Evolutionary conservation across 2,797 vertebrate genomes (phyloP).

Genomic region (Siniperca undulata): DNA sequence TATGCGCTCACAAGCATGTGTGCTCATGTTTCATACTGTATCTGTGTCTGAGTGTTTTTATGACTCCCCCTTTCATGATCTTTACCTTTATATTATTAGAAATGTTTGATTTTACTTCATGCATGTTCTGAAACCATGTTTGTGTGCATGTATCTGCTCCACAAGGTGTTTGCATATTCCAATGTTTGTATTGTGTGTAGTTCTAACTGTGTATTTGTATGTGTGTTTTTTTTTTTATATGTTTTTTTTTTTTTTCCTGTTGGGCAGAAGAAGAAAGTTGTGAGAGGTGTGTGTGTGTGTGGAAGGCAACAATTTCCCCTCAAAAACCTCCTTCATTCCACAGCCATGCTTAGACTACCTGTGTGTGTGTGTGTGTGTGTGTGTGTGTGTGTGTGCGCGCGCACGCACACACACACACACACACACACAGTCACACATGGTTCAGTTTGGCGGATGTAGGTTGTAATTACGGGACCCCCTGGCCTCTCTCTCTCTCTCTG

Average conservation of each 20-base stretch:
- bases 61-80: neutral
- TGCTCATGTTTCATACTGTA: neutral
- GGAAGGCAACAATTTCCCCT: slow-evolving; percentile 86
- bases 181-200: slow-evolving; percentile 75
- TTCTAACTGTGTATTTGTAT: slow-evolving; percentile 64
- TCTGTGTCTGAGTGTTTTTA: neutral
- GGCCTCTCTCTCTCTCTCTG: slow-evolving; percentile 92
- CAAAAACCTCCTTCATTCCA: slow-evolving; percentile 89
- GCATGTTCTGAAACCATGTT: neutral
- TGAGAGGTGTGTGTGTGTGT: slow-evolving; percentile 27
- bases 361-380: neutral
- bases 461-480: slow-evolving; percentile 97
- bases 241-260: slow-evolving; percentile 51
- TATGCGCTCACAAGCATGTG: slow-evolving; percentile 11
- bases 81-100: neutral
- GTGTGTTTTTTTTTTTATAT: neutral
- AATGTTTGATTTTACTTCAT: neutral
- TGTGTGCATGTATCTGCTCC: neutral
- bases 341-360: slow-evolving; percentile 71
- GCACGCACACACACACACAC: slow-evolving; percentile 17
- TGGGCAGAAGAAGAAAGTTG: slow-evolving; percentile 78
- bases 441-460: slow-evolving; percentile 89
- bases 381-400: too few relatives aligned
- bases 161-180: slow-evolving; percentile 65
- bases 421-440: slow-evolving; percentile 33